Conservation (phyloP, 2,888 invertebrate genomes). For the Apoda limacodes region DNA sequence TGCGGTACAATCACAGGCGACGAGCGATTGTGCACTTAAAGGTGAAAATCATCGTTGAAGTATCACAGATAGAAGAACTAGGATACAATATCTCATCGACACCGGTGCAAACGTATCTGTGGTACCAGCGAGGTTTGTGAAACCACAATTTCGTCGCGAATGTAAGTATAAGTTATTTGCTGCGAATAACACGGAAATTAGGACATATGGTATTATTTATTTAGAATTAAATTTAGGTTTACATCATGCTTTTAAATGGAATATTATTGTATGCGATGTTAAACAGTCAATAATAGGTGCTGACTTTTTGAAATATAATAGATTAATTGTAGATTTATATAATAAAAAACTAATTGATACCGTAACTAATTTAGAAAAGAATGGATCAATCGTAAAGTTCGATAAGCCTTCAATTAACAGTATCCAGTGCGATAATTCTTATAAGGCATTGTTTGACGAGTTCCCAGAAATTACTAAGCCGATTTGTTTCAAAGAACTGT, state of each 20-base stretch:
- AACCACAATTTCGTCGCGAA: neutral
- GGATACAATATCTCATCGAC: slow-evolving; percentile 13
- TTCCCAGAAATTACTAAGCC: neutral
- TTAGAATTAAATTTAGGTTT: slow-evolving; percentile 11
- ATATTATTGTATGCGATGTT: slow-evolving; percentile 12
- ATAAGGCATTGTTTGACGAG: neutral
- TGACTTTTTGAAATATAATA: slow-evolving; percentile 2
- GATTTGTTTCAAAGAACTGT: slow-evolving; percentile 1
- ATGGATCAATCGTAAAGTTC: slow-evolving; percentile 2
- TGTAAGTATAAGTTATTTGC: slow-evolving; percentile 13
- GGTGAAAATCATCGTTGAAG: too few relatives aligned
- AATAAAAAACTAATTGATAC: slow-evolving; percentile 4
- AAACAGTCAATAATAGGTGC: slow-evolving; percentile 5
- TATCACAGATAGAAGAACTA: slow-evolving; percentile 10
- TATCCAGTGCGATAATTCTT: neutral
- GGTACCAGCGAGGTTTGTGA: slow-evolving; percentile 4
- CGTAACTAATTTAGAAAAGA: neutral
- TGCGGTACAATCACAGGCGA: slow-evolving; percentile 5
- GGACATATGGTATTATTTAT: slow-evolving; percentile 10
- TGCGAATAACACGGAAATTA: slow-evolving; percentile 15
- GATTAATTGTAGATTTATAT: slow-evolving; percentile 2
- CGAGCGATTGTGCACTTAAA: slow-evolving; percentile 11
- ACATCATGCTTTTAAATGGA: slow-evolving; percentile 8
- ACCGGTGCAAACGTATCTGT: slow-evolving; percentile 17
- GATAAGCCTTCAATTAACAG: neutral